Evolutionary conservation across 2,113 vertebrate species (phyloP), one percentile per base, ranked within the genome.

Genomic region (Trichechus manatus): DNA sequence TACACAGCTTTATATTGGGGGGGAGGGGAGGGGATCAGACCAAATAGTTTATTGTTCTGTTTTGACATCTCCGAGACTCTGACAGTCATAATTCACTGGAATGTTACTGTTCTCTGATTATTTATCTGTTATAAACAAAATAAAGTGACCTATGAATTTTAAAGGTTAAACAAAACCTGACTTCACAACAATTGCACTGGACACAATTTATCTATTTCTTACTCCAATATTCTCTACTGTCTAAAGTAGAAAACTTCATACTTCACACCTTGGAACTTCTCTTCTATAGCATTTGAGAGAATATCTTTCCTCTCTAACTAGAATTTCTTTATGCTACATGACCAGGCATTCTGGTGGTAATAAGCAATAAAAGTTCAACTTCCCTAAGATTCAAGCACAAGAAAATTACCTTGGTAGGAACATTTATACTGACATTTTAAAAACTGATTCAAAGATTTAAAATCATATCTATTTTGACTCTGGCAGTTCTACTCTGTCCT

Each of bases 381-480:
- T 94, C 31, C 22, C 39, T 33, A 68, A 91, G 25, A 93, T 47
- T 68, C 9, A 53, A 68, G 27, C 66, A 80, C 1, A 90, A 23
- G 42, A 83, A 74, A 78, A 86, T 39, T 39, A 29, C 20, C 31
- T 74, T 68, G 14, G 14, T 5, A 92, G 70, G 39, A 33, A 74
- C 42, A 84, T 74, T 83, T 42, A 93, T 83, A 33, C 6, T 91
- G 27, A 33, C 50, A 87, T 89, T 89, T 64, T 14, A 31, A 80
- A 72, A 64, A 68, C 29, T 11, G n/a, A 91, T 87, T 89, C 75
- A 85, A 95, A 70, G 47, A 82, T 36, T 90, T 90, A 93, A 91
- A 92, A 79, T 86, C 11, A 9, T 13, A 87, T 39, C 59, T 70
- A 84, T 61, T 97, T 93, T 90, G 31, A 96, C 68, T 66, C 66